phyloP scores from a whole-genome alignment of 2,113 vertebrate genomes.

The Pseudopodoces humilis region DNA sequence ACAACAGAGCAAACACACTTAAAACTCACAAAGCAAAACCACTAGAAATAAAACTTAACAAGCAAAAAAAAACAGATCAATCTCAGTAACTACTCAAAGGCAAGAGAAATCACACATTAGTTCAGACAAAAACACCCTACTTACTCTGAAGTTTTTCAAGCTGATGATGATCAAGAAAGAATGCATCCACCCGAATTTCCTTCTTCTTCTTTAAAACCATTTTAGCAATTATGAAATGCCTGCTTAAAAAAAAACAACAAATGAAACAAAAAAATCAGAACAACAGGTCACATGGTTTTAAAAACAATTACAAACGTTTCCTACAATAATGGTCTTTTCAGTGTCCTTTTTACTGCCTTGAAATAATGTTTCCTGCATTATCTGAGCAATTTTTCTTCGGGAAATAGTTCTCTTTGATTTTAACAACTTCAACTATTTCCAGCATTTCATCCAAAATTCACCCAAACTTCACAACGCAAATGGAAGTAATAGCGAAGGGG shows the following conservation, averaged over 20 bases:
- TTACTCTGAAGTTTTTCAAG: conserved; percentile 81
- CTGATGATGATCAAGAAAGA: conserved; percentile 77
- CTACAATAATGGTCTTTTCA: neutral
- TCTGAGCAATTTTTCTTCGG: neutral
- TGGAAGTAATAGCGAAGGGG: accelerated
- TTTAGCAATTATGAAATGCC: conserved; percentile 2
- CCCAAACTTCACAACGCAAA: neutral
- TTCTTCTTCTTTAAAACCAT: conserved; percentile 95
- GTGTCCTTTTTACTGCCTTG: neutral
- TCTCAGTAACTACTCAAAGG: neutral
- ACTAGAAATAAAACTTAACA: neutral
- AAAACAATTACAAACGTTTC: neutral
- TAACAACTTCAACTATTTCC: neutral
- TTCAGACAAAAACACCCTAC: neutral
- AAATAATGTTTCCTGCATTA: neutral
- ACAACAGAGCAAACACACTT: neutral
- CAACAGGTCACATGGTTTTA: neutral
- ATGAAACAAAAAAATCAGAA: neutral
- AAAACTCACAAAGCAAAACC: neutral
- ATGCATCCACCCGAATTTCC: conserved; percentile 79
- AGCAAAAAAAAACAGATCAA: neutral
- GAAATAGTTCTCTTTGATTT: neutral
- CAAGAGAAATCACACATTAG: neutral
- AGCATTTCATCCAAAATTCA: neutral
- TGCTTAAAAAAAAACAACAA: neutral